Base-by-base conservation (phyloP, 2,113 vertebrate species). In the Cavia aperea region DNA sequence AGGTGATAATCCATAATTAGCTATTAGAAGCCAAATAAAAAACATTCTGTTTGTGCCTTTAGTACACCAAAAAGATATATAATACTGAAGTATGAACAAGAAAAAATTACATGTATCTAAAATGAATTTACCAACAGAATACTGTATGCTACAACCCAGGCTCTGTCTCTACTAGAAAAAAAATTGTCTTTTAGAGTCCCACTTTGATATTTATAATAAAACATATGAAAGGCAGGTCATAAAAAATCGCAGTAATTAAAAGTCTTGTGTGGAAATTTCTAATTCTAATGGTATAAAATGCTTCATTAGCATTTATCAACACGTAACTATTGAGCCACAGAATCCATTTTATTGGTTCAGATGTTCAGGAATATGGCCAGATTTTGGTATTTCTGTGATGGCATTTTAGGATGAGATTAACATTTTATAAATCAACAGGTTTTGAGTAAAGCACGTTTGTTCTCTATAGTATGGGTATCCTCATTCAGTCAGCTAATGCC, bases 1-100 rank as follows among this genome's bases (percentile, higher is more conserved):
- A 93, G 93, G 94, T 92, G 94, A 96, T 88, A 91, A 91, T 93
- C 88, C 43, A 95, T 94, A 96, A 96, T 95, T 95, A 97, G 95
- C 92, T 96, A 97, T 92, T 58, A 96, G 89, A 46, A 96, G 73
- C 62, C 93, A 97, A 31, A 62, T 93, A 78, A 94, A 97, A 96
- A 60, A 96, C 73, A 95, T 95, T 97, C 93, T 96, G 95, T 92
- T 96, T 97, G 86, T 70, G 97, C 92, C 90, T 96, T 92, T 93
- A 93, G 89, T 85, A 95, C 65, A 88, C 94, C 77, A 89, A 68
- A 96, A 94, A 26, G 81, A 92, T 63, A 36, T 7, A 4, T 90
- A 82, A 82, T 26, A 75, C 43, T 83, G 36, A 92, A 89, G 46
- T 56, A 84, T 33, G 56, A 46, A 21, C 5, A 93, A 93, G 66